Conservation (phyloP, 2,113 vertebrate genomes). For the Poecilia latipinna region DNA sequence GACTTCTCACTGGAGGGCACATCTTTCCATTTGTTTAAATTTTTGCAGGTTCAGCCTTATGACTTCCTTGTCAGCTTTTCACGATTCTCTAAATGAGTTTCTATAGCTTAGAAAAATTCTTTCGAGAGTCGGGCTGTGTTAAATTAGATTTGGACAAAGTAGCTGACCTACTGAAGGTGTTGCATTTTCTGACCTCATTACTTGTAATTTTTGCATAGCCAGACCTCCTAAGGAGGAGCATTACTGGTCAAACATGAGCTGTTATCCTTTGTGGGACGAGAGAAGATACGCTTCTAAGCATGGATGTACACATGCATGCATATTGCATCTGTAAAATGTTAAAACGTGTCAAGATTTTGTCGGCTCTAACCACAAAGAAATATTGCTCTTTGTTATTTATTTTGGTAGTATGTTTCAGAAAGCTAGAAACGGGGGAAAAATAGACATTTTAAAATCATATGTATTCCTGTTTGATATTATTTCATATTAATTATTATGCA, state of each 20-base stretch:
- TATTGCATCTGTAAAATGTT: too few relatives aligned
- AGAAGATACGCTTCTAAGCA: not conserved
- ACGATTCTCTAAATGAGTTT: constrained; percentile 40
- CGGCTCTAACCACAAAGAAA: too few relatives aligned
- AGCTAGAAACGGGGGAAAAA: not conserved
- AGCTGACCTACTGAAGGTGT: not conserved
- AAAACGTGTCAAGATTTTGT: too few relatives aligned
- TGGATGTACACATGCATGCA: too few relatives aligned
- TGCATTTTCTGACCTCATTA: constrained; percentile 11
- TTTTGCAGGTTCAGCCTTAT: constrained; percentile 42
- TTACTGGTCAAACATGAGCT: not conserved
- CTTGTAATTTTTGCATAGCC: not conserved
- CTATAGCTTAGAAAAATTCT: constrained; percentile 4
- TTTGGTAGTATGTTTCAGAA: not conserved
- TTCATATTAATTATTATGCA: not conserved
- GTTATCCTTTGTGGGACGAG: not conserved
- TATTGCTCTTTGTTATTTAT: too few relatives aligned
- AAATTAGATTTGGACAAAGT: not conserved
- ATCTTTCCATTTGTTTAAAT: constrained; percentile 45
- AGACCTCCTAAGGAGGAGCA: not conserved
- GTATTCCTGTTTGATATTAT: not conserved
- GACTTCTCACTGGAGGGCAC: constrained; percentile 36
- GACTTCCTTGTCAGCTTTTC: constrained; percentile 33
- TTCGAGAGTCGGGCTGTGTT: not conserved
- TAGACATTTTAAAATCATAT: not conserved